Percentiles rank a stretch among this genome's conserved stretches.
Conservation (phyloP, 2,113 vertebrate species). For the Nycticebus coucang region DNA sequence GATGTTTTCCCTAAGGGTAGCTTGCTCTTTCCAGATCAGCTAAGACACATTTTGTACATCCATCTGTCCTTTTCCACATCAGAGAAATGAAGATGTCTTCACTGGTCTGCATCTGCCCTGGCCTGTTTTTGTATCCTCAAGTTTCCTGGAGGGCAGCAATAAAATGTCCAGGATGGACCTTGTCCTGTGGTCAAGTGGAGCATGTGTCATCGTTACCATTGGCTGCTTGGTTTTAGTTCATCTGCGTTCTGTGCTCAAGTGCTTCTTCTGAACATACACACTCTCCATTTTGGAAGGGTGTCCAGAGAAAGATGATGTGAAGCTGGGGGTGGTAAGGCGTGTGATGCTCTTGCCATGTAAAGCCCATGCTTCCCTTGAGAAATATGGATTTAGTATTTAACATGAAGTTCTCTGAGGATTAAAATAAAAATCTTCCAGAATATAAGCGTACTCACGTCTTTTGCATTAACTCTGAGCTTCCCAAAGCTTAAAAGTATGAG, state of each 20-base stretch:
- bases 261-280: fast-evolving
- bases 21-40: constrained; percentile 58
- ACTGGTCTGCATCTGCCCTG: background rate
- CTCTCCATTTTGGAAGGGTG: background rate
- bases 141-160: background rate
- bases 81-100: constrained; percentile 50
- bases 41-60: constrained; percentile 45
- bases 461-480: background rate
- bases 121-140: background rate
- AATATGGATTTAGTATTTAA: constrained; percentile 5
- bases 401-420: background rate
- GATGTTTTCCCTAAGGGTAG: constrained; percentile 70
- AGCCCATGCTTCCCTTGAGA: background rate
- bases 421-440: background rate
- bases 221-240: background rate
- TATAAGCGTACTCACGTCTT: background rate
- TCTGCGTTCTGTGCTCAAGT: background rate
- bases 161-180: background rate
- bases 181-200: background rate
- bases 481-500: background rate
- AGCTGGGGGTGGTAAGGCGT: background rate
- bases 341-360: background rate
- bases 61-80: constrained; percentile 56
- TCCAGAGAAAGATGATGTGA: background rate
- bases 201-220: background rate